Evolutionary conservation across 2,888 invertebrate species (phyloP).

Genomic region (Andrena camellia): DNA sequence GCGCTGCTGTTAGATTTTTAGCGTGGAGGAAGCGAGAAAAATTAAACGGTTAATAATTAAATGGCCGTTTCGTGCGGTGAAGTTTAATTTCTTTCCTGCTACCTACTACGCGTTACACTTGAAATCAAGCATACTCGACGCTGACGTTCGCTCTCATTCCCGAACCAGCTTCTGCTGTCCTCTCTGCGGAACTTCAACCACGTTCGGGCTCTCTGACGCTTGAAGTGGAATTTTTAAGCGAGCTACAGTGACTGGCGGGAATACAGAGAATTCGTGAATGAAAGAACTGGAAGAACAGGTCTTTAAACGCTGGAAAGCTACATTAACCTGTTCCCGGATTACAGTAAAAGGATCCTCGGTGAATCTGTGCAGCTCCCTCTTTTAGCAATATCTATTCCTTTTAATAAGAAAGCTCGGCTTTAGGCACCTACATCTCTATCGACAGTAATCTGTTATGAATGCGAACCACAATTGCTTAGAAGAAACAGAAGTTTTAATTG

Average conservation of each 20-base stretch:
- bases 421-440: too few relatives aligned
- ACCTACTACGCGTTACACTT: not conserved
- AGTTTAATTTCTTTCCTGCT: constrained; percentile 13
- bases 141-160: not conserved
- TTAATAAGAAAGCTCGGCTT: not conserved
- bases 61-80: not conserved
- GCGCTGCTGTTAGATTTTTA: not conserved
- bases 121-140: not conserved
- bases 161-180: too few relatives aligned
- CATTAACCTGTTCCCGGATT: not conserved
- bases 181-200: not conserved
- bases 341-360: not conserved
- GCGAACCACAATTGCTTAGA: too few relatives aligned
- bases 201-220: not conserved
- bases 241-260: constrained; percentile 2
- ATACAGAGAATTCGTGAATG: not conserved
- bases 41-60: constrained; percentile 47
- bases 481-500: too few relatives aligned
- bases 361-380: too few relatives aligned
- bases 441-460: too few relatives aligned
- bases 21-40: not conserved
- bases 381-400: too few relatives aligned
- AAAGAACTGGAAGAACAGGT: not conserved
- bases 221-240: constrained; percentile 25
- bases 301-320: not conserved